phyloP scores from a whole-genome alignment of 2,113 vertebrate genomes.

The Prinia subflava region DNA sequence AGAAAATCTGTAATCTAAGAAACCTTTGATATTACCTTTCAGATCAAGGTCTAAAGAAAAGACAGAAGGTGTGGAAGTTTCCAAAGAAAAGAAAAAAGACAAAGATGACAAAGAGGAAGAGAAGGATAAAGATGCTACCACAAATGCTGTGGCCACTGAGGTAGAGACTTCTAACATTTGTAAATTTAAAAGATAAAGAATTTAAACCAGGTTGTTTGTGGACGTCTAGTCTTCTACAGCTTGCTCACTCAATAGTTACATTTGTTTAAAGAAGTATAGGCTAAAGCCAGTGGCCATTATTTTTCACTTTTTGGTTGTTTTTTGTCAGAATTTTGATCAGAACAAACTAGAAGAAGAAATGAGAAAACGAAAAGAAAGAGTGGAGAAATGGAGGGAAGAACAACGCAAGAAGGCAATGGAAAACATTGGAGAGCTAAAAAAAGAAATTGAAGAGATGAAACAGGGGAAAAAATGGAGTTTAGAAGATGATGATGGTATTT shows the following conservation, averaged over 20 bases:
- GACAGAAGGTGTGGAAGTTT: constrained; percentile 79
- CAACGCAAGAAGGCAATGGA: constrained; percentile 97
- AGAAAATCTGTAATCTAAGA: not conserved
- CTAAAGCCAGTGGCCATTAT: not conserved
- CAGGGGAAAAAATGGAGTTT: constrained; percentile 98
- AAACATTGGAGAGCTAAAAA: constrained; percentile 96
- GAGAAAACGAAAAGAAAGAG: constrained; percentile 97
- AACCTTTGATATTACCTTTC: not conserved
- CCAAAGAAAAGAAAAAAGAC: constrained; percentile 92
- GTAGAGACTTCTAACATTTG: not conserved
- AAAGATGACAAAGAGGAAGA: constrained; percentile 98
- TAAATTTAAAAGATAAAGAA: not conserved
- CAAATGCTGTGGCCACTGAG: constrained; percentile 58
- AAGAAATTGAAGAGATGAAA: constrained; percentile 97
- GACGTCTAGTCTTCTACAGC: not conserved
- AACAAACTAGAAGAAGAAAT: constrained; percentile 99
- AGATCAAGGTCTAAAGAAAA: constrained; percentile 91
- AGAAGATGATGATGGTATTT: constrained; percentile 95
- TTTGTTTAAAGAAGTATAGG: not conserved
- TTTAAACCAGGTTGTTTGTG: not conserved
- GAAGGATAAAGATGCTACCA: constrained; percentile 89
- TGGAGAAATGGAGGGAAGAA: constrained; percentile 98
- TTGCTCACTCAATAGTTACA: not conserved
- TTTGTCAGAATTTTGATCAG: constrained; percentile 92
- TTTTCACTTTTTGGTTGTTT: not conserved